Conservation (phyloP, 2,888 invertebrate genomes). For the Chymomyza amoena region DNA sequence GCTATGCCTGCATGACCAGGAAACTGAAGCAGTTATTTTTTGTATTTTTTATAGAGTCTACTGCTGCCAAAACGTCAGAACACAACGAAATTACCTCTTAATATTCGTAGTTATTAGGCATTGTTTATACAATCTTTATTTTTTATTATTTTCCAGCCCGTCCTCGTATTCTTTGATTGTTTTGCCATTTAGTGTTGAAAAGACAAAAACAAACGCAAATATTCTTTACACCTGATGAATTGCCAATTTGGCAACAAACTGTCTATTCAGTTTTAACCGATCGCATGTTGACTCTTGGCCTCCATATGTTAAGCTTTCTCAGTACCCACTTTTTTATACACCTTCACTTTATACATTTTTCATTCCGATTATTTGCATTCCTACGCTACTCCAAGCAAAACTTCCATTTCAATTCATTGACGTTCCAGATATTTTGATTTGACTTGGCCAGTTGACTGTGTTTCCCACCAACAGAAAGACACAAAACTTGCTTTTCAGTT, state of each 20-base stretch:
- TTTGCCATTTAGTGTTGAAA: no score
- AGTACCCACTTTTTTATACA: constrained; percentile 18
- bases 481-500: constrained; percentile 8
- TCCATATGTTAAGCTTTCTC: constrained; percentile 49
- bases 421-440: constrained; percentile 42
- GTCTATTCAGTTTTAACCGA: constrained; percentile 56
- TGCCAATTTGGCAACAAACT: constrained; percentile 42
- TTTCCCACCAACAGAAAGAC: constrained; percentile 18
- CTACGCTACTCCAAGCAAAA: constrained; percentile 17
- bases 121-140: no score
- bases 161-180: no score
- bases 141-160: no score
- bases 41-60: no score
- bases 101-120: no score
- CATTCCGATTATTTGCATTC: constrained; percentile 60
- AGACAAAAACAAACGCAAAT: no score
- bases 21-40: no score
- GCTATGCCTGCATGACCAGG: no score
- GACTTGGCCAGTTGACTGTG: constrained; percentile 13
- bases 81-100: no score
- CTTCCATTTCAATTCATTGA: constrained; percentile 33
- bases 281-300: constrained; percentile 64
- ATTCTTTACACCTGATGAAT: constrained; percentile 2
- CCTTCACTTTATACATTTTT: constrained; percentile 44
- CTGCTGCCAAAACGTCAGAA: no score